These are phyloP conservation scores for Notocelia uddmanniana DNA, from an alignment of 2,888 invertebrate species.

Conservation along the genomic window DNA sequence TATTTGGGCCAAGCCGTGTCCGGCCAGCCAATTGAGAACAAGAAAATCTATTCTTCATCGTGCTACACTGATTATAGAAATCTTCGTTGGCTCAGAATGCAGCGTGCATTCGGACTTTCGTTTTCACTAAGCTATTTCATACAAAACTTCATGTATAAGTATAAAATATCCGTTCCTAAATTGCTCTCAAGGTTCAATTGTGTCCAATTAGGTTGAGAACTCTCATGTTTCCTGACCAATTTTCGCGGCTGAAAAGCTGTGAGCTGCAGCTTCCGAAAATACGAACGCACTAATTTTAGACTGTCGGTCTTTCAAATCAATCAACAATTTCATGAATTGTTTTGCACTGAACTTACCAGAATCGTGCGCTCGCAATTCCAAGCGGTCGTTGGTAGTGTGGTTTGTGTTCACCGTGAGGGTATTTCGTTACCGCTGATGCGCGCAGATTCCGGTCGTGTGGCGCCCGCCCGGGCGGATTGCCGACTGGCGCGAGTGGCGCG, in stretches of 20 bases:
- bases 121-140: slow-evolving; percentile 65
- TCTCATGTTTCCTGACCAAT: slow-evolving; percentile 26
- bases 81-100: slow-evolving; percentile 54
- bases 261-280: slow-evolving; percentile 77
- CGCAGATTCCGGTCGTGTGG: slow-evolving; percentile 85
- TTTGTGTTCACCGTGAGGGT: slow-evolving; percentile 77
- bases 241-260: slow-evolving; percentile 56
- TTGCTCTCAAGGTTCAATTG: slow-evolving; percentile 23
- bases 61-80: slow-evolving; percentile 59
- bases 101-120: slow-evolving; percentile 55
- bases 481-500: slow-evolving; percentile 71
- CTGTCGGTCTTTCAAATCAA: slow-evolving; percentile 39
- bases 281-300: slow-evolving; percentile 71
- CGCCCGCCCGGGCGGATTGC: slow-evolving; percentile 85
- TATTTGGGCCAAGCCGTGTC: slow-evolving; percentile 71
- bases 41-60: slow-evolving; percentile 76
- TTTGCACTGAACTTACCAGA: slow-evolving; percentile 73
- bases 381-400: slow-evolving; percentile 65
- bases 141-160: slow-evolving; percentile 50
- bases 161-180: slow-evolving; percentile 13
- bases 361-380: slow-evolving; percentile 77
- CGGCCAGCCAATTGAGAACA: slow-evolving; percentile 61
- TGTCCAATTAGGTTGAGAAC: slow-evolving; percentile 14
- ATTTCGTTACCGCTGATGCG: slow-evolving; percentile 71
- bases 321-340: slow-evolving; percentile 35